These are phyloP conservation scores for Thermophis baileyi DNA, from an alignment of 2,113 vertebrate species.

Conservation along the genomic window DNA sequence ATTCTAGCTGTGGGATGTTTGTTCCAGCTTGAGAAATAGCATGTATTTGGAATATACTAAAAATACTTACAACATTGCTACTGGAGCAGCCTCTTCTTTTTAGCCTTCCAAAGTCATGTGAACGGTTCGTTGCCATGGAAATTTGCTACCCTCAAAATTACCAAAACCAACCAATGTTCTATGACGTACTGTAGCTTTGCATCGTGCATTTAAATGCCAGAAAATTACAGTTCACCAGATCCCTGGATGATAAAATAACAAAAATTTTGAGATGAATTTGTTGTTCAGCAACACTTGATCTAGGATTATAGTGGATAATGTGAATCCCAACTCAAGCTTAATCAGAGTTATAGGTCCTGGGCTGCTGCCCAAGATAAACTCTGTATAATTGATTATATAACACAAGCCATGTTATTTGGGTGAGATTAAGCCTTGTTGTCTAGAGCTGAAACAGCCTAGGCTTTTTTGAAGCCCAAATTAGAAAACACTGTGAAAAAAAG, in stretches of 20 bases:
- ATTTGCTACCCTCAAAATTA: neutral
- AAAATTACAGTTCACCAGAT: neutral
- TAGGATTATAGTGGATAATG: neutral
- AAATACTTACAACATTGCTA: neutral
- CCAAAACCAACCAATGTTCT: neutral
- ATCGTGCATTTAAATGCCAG: neutral
- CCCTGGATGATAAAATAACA: neutral
- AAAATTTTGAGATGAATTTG: neutral
- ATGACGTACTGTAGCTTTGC: neutral
- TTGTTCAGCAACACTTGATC: neutral
- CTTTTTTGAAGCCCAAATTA: neutral
- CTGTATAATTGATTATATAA: conserved; percentile 52
- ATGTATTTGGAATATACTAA: neutral
- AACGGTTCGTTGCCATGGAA: neutral
- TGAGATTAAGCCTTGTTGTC: neutral
- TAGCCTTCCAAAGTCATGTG: neutral
- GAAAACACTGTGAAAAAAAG: neutral
- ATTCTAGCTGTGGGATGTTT: neutral
- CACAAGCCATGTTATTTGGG: conserved; percentile 39
- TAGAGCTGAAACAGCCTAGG: neutral
- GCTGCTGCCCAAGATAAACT: conserved; percentile 35
- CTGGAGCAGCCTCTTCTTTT: neutral
- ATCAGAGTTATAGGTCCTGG: neutral
- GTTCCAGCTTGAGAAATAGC: neutral
- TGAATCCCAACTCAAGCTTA: neutral